Conservation (phyloP, 1,140 invertebrate species). For the Mya arenaria region DNA sequence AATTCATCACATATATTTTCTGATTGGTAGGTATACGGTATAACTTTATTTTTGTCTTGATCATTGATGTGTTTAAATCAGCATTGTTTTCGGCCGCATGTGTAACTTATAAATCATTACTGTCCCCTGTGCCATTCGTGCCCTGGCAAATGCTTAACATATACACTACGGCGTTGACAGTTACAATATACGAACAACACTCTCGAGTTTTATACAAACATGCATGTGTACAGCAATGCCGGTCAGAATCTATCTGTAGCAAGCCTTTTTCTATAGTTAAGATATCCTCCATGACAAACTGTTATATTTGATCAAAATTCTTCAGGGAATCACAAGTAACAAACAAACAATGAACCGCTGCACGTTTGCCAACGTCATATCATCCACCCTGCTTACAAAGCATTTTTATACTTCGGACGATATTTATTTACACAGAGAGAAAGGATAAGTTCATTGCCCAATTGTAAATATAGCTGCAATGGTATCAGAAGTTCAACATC, state of each 20-base stretch:
- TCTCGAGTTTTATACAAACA: constrained; percentile 27
- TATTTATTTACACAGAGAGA: neutral
- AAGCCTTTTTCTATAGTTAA: constrained; percentile 49
- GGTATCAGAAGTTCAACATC: neutral
- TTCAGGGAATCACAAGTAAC: neutral
- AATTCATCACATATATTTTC: constrained; percentile 45
- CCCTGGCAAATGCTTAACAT: constrained; percentile 32
- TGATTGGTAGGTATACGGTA: constrained; percentile 54
- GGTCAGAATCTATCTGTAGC: constrained; percentile 42
- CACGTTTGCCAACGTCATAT: neutral
- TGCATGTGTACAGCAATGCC: constrained; percentile 60
- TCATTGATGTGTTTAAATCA: neutral
- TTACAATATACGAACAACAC: constrained; percentile 11
- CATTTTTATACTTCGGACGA: neutral
- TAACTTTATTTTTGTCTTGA: neutral
- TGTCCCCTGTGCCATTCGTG: neutral
- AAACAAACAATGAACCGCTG: neutral
- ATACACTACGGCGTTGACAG: constrained; percentile 36
- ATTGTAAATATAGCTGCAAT: neutral
- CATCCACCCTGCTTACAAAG: neutral
- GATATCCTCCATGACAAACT: constrained; percentile 48
- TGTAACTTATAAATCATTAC: neutral
- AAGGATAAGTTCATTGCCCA: neutral
- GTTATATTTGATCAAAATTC: constrained; percentile 49
- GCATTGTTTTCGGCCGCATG: neutral